Percentiles rank a stretch among this genome's conserved stretches.
Conservation (phyloP, 2,888 invertebrate species). For the Emesis russula region DNA sequence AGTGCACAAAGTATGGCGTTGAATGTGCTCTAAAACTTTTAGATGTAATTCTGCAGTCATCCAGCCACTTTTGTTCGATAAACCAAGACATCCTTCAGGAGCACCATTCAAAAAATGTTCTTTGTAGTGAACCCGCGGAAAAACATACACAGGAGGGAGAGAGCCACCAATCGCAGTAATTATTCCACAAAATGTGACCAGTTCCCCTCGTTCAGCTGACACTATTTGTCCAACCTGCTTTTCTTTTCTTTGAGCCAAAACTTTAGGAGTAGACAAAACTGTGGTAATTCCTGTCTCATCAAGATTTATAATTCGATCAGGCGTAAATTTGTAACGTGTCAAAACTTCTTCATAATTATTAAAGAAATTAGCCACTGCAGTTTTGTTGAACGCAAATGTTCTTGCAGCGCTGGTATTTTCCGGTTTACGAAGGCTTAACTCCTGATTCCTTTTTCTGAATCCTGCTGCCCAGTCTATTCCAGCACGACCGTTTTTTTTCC, state of each 20-base stretch:
- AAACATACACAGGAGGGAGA: neutral
- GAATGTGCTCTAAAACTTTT: conserved; percentile 77
- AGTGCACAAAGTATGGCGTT: conserved; percentile 64
- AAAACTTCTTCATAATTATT: conserved; percentile 12
- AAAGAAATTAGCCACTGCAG: conserved; percentile 38
- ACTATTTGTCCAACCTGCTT: neutral
- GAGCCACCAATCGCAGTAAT: neutral
- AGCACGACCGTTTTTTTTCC: conserved; percentile 26
- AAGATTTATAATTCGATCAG: neutral
- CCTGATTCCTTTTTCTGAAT: conserved; percentile 30
- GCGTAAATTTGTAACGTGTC: conserved; percentile 7
- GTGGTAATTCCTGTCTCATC: neutral
- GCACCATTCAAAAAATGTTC: conserved; percentile 1
- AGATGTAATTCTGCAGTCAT: too few relatives aligned
- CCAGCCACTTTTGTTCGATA: too few relatives aligned
- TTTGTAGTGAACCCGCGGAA: neutral
- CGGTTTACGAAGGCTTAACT: conserved; percentile 34
- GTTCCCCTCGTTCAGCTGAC: neutral
- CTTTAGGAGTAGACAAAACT: neutral
- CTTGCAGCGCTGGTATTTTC: conserved; percentile 33
- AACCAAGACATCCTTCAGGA: too few relatives aligned
- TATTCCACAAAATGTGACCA: neutral
- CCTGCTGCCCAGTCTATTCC: conserved; percentile 44
- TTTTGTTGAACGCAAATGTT: conserved; percentile 46
- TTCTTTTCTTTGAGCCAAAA: neutral